phyloP scores from a whole-genome alignment of 37 sponge, comb jelly and placozoan species.

The Mnemiopsis leidyi region DNA sequence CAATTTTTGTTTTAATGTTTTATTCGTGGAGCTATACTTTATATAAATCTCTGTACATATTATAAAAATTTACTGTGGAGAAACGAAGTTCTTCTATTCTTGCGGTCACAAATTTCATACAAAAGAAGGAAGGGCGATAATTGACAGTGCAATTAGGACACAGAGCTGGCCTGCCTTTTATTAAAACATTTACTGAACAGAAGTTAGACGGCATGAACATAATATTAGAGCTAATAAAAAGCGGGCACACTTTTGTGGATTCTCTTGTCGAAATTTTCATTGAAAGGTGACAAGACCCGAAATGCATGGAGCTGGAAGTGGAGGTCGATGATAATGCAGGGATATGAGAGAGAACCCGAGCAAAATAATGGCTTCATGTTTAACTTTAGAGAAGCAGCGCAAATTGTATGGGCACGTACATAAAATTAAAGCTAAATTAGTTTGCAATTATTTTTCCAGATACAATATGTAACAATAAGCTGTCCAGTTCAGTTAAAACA shows the following conservation, averaged over 20 bases:
- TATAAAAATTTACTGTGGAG: slow-evolving; percentile 25
- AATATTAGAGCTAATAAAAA: background rate
- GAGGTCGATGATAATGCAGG: too few relatives aligned
- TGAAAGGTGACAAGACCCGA: too few relatives aligned
- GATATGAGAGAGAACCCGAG: too few relatives aligned
- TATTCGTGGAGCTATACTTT: background rate
- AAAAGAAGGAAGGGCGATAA: background rate
- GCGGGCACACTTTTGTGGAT: background rate
- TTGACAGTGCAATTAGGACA: background rate
- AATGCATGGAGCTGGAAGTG: too few relatives aligned
- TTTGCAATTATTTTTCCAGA: too few relatives aligned
- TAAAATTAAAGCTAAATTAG: too few relatives aligned
- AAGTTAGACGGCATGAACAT: background rate
- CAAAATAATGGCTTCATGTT: too few relatives aligned
- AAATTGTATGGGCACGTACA: too few relatives aligned
- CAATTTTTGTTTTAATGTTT: slow-evolving; percentile 47
- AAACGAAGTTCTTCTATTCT: background rate
- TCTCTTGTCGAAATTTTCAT: too few relatives aligned
- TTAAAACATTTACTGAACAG: background rate
- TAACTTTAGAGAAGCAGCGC: too few relatives aligned
- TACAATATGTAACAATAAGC: too few relatives aligned
- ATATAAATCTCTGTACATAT: slow-evolving; percentile 45
- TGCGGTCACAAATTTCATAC: background rate
- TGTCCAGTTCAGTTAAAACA: too few relatives aligned
- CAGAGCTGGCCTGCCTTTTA: background rate